Evolutionary conservation across 2,888 invertebrate genomes (phyloP), one percentile per base, ranked within the genome.

Genomic region (Sinhomidia bicolor): DNA sequence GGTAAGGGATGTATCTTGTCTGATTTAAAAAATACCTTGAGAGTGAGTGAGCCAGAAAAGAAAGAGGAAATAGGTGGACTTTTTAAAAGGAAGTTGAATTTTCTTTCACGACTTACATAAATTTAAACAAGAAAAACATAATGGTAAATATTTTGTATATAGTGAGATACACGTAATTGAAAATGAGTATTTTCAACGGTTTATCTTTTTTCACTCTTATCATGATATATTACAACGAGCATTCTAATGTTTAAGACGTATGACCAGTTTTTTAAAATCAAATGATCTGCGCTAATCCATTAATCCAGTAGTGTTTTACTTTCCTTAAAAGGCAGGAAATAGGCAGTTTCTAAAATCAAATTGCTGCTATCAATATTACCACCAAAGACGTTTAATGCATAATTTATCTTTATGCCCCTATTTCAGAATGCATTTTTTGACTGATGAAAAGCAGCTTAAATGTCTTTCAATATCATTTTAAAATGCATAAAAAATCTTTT

Each of bases 71-170:
- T 62, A n/a, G n/a, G n/a, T n/a, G n/a, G 47, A 26, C 47, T 65
- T 62, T 44, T 36, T 65, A 65, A 17, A 47, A 81, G 80, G 65
- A 81, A 65, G 80, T 62, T 23, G 44, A 32, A 51, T 6, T 20
- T 20, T 29, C 29, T n/a, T n/a, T n/a, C n/a, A n/a, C n/a, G n/a
- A n/a, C n/a, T n/a, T n/a, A 60, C 10, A 20, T 17, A 57, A 23
- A 57, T 54, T 1, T n/a, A 17, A 17, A 60, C 29, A 10, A 14
- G 23, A 29, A 26, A 60, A 60, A 9, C 29, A 10, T 14, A 60
- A 60, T 26, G 29, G 7, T 60, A 12, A 26, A 29, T 4, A 12
- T 0, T 60, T 54, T 17, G 26, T 26, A 26, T 60, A 9, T 60
- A n/a, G n/a, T n/a, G n/a, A 10, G 7, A 10, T 26, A 60, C 17